Evolutionary conservation across 2,113 vertebrate species (phyloP), one percentile per base, ranked within the genome.

Genomic region (western clawed frog (Xenopus tropicalis)): DNA sequence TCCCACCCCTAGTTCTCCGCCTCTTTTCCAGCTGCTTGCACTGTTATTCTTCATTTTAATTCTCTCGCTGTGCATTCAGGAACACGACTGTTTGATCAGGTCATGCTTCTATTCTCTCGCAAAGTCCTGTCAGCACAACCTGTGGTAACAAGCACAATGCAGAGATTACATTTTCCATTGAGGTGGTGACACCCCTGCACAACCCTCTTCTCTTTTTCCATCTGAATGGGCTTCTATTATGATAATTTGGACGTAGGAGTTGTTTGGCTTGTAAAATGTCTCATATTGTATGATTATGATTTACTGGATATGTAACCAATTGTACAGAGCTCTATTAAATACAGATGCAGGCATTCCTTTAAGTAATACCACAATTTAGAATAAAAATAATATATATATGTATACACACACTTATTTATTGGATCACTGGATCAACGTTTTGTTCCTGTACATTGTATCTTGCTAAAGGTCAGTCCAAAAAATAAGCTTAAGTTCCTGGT

Each of bases 61-160:
- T 52, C 71, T 21, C 54, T 58, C 22, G 43, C 44, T 29, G 22
- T 78, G 77, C 68, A 73, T 66, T 72, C 71, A 61, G 73, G 56
- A 54, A 63, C 82, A 80, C 77, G 85, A 78, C 82, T 83, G 76
- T 77, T 82, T 78, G 73, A 77, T 78, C 77, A 74, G 59, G 79
- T 83, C 78, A 82, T 20, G 78, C 70, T 84, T 57, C 66, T 24
- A 3, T 77, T 77, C 58, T 66, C 63, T 69, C 70, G 20, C 57
- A 66, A 25, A 57, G 23, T 29, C 23, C 65, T 65, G 77, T 69
- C 79, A 58, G 74, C 69, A 72, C 17, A 72, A 66, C 46, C 66
- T 29, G 16, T 1, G 19, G 61, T 67, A 69, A 74, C 58, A 1
- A 14, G 29, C 43, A 6, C 0, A 2, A 74, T 51, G 8, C 54